phyloP scores from a whole-genome alignment of 2,113 vertebrate genomes.

The Heterotilapia buettikoferi region DNA sequence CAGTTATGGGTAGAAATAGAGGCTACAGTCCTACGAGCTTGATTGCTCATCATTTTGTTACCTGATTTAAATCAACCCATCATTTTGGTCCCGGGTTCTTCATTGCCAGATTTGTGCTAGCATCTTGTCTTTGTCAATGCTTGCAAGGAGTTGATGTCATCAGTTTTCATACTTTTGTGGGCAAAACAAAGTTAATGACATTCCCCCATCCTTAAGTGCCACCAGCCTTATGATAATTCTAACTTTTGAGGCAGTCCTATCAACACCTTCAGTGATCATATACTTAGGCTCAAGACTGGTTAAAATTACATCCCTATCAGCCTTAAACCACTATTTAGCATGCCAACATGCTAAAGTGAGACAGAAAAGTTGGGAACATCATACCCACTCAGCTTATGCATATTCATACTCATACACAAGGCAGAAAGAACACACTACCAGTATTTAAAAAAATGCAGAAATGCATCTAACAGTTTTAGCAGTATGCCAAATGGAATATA shows the following conservation, averaged over 20 bases:
- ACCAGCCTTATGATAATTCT: not conserved
- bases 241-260: not conserved
- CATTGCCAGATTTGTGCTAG: not conserved
- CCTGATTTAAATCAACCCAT: not conserved
- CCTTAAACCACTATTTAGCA: not conserved
- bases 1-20: rapidly evolving
- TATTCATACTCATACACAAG: not conserved
- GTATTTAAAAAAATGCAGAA: not conserved
- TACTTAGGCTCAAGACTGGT: not conserved
- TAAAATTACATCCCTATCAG: not conserved
- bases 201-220: not conserved
- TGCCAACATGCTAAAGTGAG: not conserved
- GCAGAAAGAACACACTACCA: rapidly evolving
- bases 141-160: not conserved
- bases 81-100: rapidly evolving
- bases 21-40: not conserved
- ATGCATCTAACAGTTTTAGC: not conserved
- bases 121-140: not conserved
- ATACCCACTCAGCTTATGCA: not conserved
- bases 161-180: not conserved
- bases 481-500: not conserved
- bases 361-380: not conserved
- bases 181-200: not conserved
- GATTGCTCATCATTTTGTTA: not conserved
- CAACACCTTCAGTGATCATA: not conserved